Evolutionary conservation across 2,888 invertebrate species (phyloP).

Genomic region (Scaptomyza cyrtandrae): DNA sequence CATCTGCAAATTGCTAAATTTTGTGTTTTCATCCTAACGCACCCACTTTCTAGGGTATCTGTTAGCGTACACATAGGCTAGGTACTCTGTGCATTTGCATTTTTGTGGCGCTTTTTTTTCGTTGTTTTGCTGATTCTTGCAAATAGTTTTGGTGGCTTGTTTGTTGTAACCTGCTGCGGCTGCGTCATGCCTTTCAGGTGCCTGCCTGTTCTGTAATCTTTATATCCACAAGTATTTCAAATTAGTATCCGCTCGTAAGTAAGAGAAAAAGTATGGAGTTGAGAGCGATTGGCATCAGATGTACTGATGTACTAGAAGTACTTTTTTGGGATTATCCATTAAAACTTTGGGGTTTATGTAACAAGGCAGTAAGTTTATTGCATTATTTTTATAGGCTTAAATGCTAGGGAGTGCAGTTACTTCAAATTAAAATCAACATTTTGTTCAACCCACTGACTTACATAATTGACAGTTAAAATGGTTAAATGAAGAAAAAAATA

Average conservation of each 20-base stretch:
- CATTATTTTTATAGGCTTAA: slow-evolving; percentile 10
- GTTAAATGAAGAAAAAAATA: too few species aligned
- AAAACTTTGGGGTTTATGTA: slow-evolving; percentile 41
- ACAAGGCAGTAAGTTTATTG: slow-evolving; percentile 44
- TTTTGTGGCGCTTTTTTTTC: neutral
- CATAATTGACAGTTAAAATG: too few species aligned
- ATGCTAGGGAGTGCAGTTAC: slow-evolving; percentile 44
- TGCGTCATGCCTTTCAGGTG: slow-evolving; percentile 18
- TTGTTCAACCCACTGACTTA: slow-evolving; percentile 59
- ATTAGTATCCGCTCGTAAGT: slow-evolving; percentile 58
- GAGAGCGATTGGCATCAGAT: neutral
- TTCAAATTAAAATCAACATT: slow-evolving; percentile 42
- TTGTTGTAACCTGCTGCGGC: slow-evolving; percentile 9
- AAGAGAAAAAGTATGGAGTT: slow-evolving; percentile 61
- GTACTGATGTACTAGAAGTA: too few species aligned
- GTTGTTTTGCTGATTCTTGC: slow-evolving; percentile 2
- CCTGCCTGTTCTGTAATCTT: slow-evolving; percentile 46
- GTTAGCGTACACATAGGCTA: neutral
- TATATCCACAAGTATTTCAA: slow-evolving; percentile 47
- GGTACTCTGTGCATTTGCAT: neutral
- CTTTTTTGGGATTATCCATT: neutral
- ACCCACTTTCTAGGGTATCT: neutral
- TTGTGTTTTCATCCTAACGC: too few species aligned
- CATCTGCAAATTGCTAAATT: too few species aligned
- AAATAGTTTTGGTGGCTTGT: slow-evolving; percentile 31